Base-by-base conservation (phyloP, 2,797 vertebrate species). In the Bovichtus diacanthus region DNA sequence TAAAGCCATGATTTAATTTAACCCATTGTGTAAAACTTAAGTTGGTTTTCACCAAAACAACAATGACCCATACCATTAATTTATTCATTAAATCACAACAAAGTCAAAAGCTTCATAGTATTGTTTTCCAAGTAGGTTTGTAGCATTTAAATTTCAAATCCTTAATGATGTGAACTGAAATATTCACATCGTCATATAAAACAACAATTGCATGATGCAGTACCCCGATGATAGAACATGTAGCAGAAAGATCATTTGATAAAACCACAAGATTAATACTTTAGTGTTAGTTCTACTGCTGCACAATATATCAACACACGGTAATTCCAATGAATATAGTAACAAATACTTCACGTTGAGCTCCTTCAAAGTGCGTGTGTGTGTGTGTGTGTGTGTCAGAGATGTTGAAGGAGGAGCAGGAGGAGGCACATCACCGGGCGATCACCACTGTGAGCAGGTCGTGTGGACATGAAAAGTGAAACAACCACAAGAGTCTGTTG, bases 71-170 rank as follows among this genome's bases (percentile, higher is more conserved):
- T 29, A 19, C 11, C 54, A 34, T 71, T 13, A 5, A 39, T 47
- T 6, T 43, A 23, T 53, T 31, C 29, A 68, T 51, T 70, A 50
- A 81, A 47, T 76, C 41, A 54, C 13, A 66, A 70, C 27, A n/a
- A 36, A 44, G n/a, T 38, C 19, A 51, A 79, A 73, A 19, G 25
- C 51, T 62, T 77, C 13, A 43, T 43, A 31, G 11, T 29, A 27
- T 8, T 44, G 9, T 60, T 74, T 63, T 71, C 36, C 16, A 38
- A 19, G 36, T 21, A 70, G 63, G 70, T 67, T 70, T 70, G 19
- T 44, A 56, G 63, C 68, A 69, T 77, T 82, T 18, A 61, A 64
- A 81, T 75, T 85, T 80, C 83, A 90, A 79, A 71, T n/a, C n/a
- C n/a, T n/a, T n/a, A n/a, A n/a, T n/a, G n/a, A n/a, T n/a, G n/a